phyloP scores from a whole-genome alignment of 2,797 vertebrate genomes.

The Acestrorhynchus altus region DNA sequence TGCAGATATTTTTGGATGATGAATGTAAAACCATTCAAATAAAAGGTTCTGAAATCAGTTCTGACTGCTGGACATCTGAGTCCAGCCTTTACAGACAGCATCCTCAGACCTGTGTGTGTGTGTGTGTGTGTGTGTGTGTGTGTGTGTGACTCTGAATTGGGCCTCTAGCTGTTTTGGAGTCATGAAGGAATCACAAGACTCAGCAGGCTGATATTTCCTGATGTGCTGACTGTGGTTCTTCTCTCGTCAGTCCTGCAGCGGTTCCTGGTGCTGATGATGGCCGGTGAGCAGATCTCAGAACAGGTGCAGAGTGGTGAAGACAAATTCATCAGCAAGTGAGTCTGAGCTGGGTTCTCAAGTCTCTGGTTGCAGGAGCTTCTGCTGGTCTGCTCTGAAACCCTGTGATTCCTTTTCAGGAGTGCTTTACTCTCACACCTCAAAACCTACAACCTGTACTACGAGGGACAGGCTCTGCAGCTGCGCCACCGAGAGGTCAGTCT shows the following conservation, averaged over 20 bases:
- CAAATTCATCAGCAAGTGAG: slow-evolving; percentile 95
- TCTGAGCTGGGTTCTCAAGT: background rate
- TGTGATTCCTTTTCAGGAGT: slow-evolving; percentile 72
- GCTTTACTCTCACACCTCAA: slow-evolving; percentile 89
- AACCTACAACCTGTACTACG: slow-evolving; percentile 95
- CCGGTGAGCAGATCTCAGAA: slow-evolving; percentile 30
- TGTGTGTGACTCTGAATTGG: background rate
- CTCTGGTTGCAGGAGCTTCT: no score
- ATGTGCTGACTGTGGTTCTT: background rate
- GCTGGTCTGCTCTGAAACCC: background rate
- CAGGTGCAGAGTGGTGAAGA: slow-evolving; percentile 88
- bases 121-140: background rate
- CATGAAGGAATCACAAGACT: slow-evolving; percentile 3
- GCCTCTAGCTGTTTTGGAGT: background rate
- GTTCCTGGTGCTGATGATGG: slow-evolving; percentile 32
- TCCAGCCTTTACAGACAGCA: no score
- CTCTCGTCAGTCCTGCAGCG: background rate
- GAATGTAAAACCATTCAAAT: no score
- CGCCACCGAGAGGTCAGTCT: slow-evolving; percentile 87
- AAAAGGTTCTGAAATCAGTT: no score
- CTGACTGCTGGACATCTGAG: no score
- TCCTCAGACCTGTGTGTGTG: background rate
- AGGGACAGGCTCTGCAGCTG: slow-evolving; percentile 94
- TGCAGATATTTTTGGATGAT: no score
- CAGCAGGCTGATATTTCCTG: no score